These are phyloP conservation scores for Melangyna quadrimaculata DNA, from an alignment of 2,888 invertebrate species.

Conservation along the genomic window DNA sequence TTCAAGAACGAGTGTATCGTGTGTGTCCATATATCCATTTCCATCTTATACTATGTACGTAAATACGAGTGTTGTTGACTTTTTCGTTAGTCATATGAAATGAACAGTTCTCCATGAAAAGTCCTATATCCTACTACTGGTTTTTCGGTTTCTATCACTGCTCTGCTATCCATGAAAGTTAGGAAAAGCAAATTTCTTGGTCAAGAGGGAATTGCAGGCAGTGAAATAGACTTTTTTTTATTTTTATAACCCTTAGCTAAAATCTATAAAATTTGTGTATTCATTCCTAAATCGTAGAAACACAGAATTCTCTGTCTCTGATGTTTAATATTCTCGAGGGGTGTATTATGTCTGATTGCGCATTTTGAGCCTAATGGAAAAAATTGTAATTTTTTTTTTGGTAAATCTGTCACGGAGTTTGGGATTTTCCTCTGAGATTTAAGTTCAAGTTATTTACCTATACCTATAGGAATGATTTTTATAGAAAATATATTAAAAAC, in stretches of 20 bases:
- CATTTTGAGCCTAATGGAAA: background rate
- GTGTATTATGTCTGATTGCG: conserved; percentile 7
- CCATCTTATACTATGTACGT: background rate
- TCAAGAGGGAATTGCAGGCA: conserved; percentile 5
- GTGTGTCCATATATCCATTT: background rate
- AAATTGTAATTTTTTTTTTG: conserved; percentile 5
- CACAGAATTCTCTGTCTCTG: background rate
- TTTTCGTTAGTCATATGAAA: background rate
- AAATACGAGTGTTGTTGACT: background rate
- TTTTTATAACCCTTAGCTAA: background rate
- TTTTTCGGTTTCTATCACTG: too few relatives aligned
- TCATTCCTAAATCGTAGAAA: background rate
- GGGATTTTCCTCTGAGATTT: background rate
- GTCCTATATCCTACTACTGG: too few relatives aligned
- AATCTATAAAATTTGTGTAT: background rate
- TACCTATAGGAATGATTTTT: too few relatives aligned
- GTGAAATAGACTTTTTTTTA: background rate
- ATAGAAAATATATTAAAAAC: too few relatives aligned
- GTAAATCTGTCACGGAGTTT: background rate
- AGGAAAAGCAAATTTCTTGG: background rate
- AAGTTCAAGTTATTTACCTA: too few relatives aligned
- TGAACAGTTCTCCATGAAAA: background rate
- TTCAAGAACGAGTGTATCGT: background rate
- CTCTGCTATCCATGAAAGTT: background rate
- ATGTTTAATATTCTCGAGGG: background rate